phyloP scores from a whole-genome alignment of 2,888 invertebrate genomes.

The Rhodophaea formosa region DNA sequence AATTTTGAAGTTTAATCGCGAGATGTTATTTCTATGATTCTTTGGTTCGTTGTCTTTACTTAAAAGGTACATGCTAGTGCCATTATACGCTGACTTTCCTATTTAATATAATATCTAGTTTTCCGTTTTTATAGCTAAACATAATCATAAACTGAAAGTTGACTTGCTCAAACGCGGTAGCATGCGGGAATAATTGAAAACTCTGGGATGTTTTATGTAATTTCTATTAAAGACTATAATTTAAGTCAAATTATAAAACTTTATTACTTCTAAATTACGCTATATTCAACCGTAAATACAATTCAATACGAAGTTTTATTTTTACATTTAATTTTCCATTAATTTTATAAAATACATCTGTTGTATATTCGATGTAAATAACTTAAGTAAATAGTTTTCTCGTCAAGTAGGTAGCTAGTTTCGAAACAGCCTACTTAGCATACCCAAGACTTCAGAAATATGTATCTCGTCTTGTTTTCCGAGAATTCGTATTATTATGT shows the following conservation, averaged over 20 bases:
- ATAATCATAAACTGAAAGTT: slow-evolving; percentile 7
- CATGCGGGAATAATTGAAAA: slow-evolving; percentile 2
- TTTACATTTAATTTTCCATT: not conserved
- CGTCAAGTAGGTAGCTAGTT: not conserved
- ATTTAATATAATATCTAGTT: slow-evolving; percentile 2
- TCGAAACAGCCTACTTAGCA: no score
- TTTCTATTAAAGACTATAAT: slow-evolving; percentile 6
- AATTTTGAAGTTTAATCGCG: no score
- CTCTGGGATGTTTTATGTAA: not conserved
- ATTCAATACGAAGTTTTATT: not conserved
- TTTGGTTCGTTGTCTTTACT: no score
- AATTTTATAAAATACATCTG: not conserved
- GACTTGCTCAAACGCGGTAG: not conserved
- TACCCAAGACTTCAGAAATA: not conserved
- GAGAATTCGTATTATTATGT: not conserved
- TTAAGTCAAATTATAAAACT: slow-evolving; percentile 5
- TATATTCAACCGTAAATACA: not conserved
- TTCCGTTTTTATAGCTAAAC: slow-evolving; percentile 14
- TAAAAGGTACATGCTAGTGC: not conserved
- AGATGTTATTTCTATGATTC: no score
- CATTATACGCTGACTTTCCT: not conserved
- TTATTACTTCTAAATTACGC: slow-evolving; percentile 3
- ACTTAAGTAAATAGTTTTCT: not conserved
- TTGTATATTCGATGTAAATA: not conserved
- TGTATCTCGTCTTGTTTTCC: not conserved